Evolutionary conservation across 2,888 invertebrate species (phyloP).

Genomic region (Dichetophora obliterata): DNA sequence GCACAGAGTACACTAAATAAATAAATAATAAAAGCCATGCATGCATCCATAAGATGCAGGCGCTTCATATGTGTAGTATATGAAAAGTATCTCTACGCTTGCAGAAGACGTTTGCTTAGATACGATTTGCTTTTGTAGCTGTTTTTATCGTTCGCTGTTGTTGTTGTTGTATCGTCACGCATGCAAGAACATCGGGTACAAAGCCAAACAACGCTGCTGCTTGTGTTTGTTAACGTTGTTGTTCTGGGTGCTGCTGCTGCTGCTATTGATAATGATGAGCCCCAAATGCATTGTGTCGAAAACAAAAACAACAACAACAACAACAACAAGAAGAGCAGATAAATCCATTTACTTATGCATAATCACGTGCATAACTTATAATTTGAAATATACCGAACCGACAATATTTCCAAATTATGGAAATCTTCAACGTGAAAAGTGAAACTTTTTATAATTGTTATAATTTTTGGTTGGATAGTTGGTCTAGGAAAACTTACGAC

Average conservation of each 20-base stretch:
- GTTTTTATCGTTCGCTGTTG: conserved; percentile 43
- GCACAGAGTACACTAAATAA: neutral
- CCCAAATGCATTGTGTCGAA: conserved; percentile 22
- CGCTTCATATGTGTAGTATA: neutral
- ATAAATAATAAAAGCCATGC: conserved; percentile 26
- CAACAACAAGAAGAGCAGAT: neutral
- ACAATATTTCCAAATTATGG: conserved; percentile 15
- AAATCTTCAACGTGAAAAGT: neutral
- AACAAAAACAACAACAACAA: conserved; percentile 13
- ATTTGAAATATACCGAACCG: neutral
- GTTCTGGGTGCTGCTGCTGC: conserved; percentile 18
- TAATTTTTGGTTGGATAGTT: neutral
- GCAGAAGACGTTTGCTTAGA: conserved; percentile 23
- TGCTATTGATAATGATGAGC: neutral
- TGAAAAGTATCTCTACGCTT: conserved; percentile 11
- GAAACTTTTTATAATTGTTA: conserved; percentile 8
- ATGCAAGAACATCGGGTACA: conserved; percentile 63
- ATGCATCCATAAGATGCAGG: conserved; percentile 28
- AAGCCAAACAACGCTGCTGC: conserved; percentile 44
- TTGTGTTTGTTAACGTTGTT: conserved; percentile 31
- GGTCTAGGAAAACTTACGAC: neutral
- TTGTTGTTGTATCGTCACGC: conserved; percentile 58
- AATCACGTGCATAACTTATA: neutral
- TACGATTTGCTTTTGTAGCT: conserved; percentile 49
- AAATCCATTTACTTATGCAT: neutral